phyloP scores from a whole-genome alignment of 1,140 invertebrate genomes.

The Catajapyx aquilonaris region DNA sequence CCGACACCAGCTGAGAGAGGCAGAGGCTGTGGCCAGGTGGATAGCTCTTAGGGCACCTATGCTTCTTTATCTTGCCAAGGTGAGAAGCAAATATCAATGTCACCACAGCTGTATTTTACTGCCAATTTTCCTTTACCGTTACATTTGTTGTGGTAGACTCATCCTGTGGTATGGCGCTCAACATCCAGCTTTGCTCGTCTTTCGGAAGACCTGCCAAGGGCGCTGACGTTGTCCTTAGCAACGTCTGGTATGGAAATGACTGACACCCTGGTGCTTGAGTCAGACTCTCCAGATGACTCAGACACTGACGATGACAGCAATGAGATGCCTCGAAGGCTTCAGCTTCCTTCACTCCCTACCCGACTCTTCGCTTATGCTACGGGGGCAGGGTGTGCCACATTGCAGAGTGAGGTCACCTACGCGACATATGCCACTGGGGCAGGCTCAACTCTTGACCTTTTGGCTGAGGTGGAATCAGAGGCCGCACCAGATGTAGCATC shows the following conservation, averaged over 20 bases:
- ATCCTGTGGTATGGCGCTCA: too few species aligned
- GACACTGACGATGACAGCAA: too few species aligned
- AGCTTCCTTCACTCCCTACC: slow-evolving; percentile 34
- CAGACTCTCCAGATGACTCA: slow-evolving; percentile 25
- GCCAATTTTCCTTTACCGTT: too few species aligned
- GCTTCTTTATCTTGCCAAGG: too few species aligned
- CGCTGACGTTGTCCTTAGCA: slow-evolving; percentile 34
- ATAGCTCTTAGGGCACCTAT: too few species aligned
- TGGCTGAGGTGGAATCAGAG: slow-evolving; percentile 33
- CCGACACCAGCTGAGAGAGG: slow-evolving; percentile 30
- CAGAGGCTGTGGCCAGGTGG: slow-evolving; percentile 36
- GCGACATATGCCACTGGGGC: slow-evolving; percentile 31
- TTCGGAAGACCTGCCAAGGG: slow-evolving; percentile 31
- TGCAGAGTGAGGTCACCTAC: slow-evolving; percentile 21
- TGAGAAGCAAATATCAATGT: too few species aligned
- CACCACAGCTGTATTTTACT: too few species aligned
- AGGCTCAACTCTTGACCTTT: slow-evolving; percentile 29
- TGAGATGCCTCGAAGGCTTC: slow-evolving; percentile 26
- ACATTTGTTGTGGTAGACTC: too few species aligned
- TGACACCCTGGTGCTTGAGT: slow-evolving; percentile 33
- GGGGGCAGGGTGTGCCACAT: slow-evolving; percentile 36
- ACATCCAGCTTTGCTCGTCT: slow-evolving; percentile 28
- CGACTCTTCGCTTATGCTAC: slow-evolving; percentile 42
- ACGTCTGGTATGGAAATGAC: slow-evolving; percentile 42
- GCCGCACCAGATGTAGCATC: slow-evolving; percentile 20